Base-by-base conservation (phyloP, 2,888 invertebrate genomes). In the Chorisops tibialis region DNA sequence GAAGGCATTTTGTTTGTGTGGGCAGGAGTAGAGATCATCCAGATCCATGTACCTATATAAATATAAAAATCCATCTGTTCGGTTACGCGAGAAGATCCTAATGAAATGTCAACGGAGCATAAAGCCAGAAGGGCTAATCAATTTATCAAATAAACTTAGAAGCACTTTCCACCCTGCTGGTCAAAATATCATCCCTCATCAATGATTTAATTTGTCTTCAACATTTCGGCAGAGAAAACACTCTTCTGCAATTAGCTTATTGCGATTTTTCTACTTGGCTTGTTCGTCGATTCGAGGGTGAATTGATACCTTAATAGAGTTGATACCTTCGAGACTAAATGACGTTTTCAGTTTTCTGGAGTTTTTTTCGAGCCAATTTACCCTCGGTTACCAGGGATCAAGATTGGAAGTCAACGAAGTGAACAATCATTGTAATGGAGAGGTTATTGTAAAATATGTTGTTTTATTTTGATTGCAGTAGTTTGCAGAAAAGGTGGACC, bases 191-290 rank as follows among this genome's bases (percentile, higher is more conserved):
- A 62, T 65, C 58, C 62, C 60, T 65, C 60, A 61, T 65, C 65
- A 62, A 41, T 62, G 62, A 65, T 65, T 65, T 65, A 65, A 65
- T 65, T 65, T 62, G 65, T 59, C 65, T 54, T 59, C 56, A 56
- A 43, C 16, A 56, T 56, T 59, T 56, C 58, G 38, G 47, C 47
- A 65, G 65, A 62, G 58, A 65, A 65, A 62, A 62, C 65, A 65
- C 58, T 65, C 50, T 62, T 62, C 60, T 62, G 65, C 62, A 65
- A 65, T 65, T 65, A 65, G 62, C 62, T 65, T 65, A 65, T 65
- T 65, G 62, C 65, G 61, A 62, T 62, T 65, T 65, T 65, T 65
- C 62, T 62, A 62, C 58, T 65, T 65, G 65, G 60, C 38, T 65
- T 60, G 49, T 18, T 62, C 51, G 51, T 41, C 30, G 43, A 18